phyloP scores from a whole-genome alignment of 2,113 vertebrate genomes.

The Laticauda laticaudata region DNA sequence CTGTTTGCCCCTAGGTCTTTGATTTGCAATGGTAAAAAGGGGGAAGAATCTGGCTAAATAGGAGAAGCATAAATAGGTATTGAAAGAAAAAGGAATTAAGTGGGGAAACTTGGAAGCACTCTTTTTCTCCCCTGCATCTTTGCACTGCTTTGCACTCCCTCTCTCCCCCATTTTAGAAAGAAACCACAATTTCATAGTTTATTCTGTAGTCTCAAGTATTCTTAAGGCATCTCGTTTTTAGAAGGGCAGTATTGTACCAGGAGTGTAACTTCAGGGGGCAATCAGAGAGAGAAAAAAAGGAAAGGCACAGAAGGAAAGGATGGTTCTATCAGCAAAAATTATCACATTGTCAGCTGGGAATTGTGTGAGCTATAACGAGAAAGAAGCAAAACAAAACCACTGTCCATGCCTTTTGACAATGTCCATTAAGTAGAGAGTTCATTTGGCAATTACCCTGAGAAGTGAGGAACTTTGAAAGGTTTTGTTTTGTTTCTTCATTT shows the following conservation, averaged over 20 bases:
- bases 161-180: not conserved
- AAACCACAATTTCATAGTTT: conserved; percentile 51
- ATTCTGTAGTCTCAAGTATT: conserved; percentile 52
- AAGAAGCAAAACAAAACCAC: conserved; percentile 40
- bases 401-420: conserved; percentile 45
- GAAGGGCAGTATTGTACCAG: conserved; percentile 34
- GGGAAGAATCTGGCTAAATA: not conserved
- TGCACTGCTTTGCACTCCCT: not conserved
- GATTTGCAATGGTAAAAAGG: conserved; percentile 24
- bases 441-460: conserved; percentile 38
- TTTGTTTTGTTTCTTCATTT: conserved; percentile 1
- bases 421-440: conserved; percentile 35
- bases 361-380: conserved; percentile 35
- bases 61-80: not conserved
- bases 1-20: conserved; percentile 15
- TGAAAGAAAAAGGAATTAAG: conserved; percentile 13
- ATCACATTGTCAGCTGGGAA: conserved; percentile 55
- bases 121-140: not conserved
- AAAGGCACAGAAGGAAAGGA: conserved; percentile 11
- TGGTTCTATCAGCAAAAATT: conserved; percentile 51
- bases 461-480: conserved; percentile 21
- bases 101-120: not conserved
- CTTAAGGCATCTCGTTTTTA: conserved; percentile 10
- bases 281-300: not conserved
- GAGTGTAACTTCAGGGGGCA: conserved; percentile 1